Conservation (phyloP, 2,113 vertebrate species). For the Leucoraja erinaceus region DNA sequence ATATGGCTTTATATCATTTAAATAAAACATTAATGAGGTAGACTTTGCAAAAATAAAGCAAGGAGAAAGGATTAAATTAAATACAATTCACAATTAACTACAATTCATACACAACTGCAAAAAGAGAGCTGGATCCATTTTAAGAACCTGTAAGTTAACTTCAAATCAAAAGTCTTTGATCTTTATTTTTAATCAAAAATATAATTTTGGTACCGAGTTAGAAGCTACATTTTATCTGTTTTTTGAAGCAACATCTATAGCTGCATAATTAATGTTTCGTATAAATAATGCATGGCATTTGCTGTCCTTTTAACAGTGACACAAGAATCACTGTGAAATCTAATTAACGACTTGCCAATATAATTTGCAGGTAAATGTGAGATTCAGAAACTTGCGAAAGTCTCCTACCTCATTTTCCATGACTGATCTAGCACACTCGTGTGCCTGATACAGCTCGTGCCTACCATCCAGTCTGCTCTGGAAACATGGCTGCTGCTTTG, state of each 20-base stretch:
- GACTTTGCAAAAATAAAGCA: neutral
- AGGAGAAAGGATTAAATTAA: neutral
- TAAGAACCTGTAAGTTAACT: neutral
- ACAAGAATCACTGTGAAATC: neutral
- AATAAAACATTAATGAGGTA: neutral
- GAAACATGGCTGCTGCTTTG: conserved; percentile 64
- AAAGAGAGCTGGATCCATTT: neutral
- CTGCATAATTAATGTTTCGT: neutral
- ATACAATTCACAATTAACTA: neutral
- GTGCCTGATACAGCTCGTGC: conserved; percentile 67
- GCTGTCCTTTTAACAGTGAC: neutral
- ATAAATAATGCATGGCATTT: neutral
- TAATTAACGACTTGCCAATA: neutral
- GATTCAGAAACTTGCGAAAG: neutral
- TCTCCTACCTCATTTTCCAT: conserved; percentile 59
- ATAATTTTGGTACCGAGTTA: neutral
- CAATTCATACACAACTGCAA: neutral
- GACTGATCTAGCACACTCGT: conserved; percentile 56
- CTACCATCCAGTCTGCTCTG: conserved; percentile 64
- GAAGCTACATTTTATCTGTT: neutral
- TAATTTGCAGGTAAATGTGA: neutral
- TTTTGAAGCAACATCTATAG: neutral
- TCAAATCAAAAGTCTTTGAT: neutral
- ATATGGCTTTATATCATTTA: neutral
- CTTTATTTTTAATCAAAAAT: neutral